phyloP scores from a whole-genome alignment of 2,113 vertebrate species.

The Phylloscopus trochiloides region DNA sequence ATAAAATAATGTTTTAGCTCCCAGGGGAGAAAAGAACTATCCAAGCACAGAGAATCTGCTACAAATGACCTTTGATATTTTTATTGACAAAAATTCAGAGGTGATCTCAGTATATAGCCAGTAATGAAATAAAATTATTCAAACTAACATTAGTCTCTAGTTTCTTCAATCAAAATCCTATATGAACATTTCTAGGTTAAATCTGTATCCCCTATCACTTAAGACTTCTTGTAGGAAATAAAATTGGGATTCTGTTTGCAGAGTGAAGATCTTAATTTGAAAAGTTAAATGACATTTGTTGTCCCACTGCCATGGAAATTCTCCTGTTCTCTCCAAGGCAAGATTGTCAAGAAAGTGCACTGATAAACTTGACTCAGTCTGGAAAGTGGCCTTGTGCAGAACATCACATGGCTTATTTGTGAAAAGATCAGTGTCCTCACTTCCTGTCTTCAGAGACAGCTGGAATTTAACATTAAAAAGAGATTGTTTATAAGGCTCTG shows the following conservation, averaged over 20 bases:
- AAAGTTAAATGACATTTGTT: neutral
- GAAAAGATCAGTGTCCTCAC: neutral
- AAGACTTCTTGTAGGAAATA: neutral
- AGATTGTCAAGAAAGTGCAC: neutral
- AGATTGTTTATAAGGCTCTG: neutral
- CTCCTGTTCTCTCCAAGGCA: neutral
- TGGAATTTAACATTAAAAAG: neutral
- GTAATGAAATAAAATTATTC: neutral
- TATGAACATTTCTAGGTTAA: neutral
- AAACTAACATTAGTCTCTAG: neutral
- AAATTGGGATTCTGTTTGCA: neutral
- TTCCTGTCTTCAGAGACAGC: neutral
- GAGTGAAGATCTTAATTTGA: neutral
- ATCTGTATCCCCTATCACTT: neutral
- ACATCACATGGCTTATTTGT: neutral
- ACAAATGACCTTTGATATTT: conserved; percentile 43
- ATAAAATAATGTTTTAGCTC: conserved; percentile 23
- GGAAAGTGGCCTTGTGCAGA: neutral
- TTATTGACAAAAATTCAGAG: conserved; percentile 14
- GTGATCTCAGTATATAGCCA: neutral
- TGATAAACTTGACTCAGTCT: neutral
- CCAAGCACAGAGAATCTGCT: conserved; percentile 13
- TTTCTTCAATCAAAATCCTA: neutral
- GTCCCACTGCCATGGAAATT: neutral
- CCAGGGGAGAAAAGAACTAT: neutral